These are phyloP conservation scores for Basileuterus tristriatus DNA, from an alignment of 2,797 vertebrate genomes.

Conservation along the genomic window DNA sequence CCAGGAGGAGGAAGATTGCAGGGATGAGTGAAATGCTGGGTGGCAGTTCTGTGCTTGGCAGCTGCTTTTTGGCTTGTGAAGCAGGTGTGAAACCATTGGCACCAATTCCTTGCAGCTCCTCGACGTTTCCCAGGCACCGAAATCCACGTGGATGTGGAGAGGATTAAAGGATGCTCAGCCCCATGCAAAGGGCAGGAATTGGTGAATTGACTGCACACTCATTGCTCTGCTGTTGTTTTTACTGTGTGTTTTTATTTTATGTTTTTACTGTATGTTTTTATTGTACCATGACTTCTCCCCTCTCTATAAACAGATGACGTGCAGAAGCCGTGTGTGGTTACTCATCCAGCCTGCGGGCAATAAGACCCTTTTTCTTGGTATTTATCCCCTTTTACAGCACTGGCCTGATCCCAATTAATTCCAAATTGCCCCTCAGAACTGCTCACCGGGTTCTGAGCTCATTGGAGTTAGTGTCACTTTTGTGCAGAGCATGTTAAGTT, in stretches of 20 bases:
- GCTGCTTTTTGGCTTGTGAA: background rate
- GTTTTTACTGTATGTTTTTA: background rate
- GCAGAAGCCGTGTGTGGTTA: background rate
- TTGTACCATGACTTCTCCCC: background rate
- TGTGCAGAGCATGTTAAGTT: background rate
- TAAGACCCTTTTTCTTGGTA: background rate
- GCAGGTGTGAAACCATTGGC: background rate
- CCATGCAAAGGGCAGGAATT: background rate
- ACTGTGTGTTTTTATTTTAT: background rate
- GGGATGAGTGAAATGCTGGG: conserved; percentile 1
- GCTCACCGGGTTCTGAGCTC: background rate
- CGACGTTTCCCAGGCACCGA: rapidly evolving
- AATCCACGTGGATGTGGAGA: rapidly evolving
- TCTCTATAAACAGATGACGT: conserved; percentile 48
- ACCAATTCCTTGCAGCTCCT: background rate
- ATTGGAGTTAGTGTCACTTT: background rate
- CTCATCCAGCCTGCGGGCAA: conserved; percentile 28
- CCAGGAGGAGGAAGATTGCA: background rate
- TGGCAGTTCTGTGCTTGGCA: background rate
- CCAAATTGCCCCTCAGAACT: background rate
- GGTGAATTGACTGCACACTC: background rate
- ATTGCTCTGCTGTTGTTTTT: background rate
- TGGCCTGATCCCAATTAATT: background rate
- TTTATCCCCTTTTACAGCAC: background rate
- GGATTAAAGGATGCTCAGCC: background rate